Percentiles rank a stretch among this genome's conserved stretches.
Conservation (phyloP, 92 coral and sea anemone species). For the Hydrozoanthus gracilis region DNA sequence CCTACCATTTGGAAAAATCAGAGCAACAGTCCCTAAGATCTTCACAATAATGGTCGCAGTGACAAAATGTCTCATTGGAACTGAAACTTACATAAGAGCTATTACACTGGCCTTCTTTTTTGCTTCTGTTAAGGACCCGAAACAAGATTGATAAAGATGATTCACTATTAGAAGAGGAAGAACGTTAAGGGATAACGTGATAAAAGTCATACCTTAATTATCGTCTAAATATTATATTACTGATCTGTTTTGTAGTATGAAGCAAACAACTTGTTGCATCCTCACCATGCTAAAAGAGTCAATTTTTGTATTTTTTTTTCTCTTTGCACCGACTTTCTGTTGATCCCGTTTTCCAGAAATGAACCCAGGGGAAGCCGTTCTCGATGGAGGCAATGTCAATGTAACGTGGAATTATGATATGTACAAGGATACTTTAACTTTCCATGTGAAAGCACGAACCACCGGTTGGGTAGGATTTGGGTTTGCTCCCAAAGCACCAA, state of each 20-base stretch:
- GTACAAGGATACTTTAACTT: neutral
- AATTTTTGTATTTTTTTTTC: neutral
- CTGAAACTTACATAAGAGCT: neutral
- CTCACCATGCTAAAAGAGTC: no score
- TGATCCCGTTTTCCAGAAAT: neutral
- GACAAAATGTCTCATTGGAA: neutral
- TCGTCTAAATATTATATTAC: neutral
- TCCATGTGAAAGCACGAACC: conserved; percentile 1
- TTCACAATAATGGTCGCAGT: conserved; percentile 4
- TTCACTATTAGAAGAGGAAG: neutral
- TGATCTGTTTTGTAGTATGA: neutral
- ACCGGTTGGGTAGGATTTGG: conserved; percentile 31
- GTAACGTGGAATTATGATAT: neutral
- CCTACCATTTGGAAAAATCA: neutral
- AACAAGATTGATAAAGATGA: no score
- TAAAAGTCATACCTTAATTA: neutral
- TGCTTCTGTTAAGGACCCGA: neutral
- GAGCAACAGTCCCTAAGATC: neutral
- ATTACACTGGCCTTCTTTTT: neutral
- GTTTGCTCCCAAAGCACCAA: conserved; percentile 19
- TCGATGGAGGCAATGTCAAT: neutral
- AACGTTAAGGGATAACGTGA: neutral
- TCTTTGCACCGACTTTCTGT: neutral
- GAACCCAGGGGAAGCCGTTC: neutral
- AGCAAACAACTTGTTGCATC: neutral